These are phyloP conservation scores for Argyrosomus japonicus DNA, from an alignment of 2,113 vertebrate species.

Conservation along the genomic window DNA sequence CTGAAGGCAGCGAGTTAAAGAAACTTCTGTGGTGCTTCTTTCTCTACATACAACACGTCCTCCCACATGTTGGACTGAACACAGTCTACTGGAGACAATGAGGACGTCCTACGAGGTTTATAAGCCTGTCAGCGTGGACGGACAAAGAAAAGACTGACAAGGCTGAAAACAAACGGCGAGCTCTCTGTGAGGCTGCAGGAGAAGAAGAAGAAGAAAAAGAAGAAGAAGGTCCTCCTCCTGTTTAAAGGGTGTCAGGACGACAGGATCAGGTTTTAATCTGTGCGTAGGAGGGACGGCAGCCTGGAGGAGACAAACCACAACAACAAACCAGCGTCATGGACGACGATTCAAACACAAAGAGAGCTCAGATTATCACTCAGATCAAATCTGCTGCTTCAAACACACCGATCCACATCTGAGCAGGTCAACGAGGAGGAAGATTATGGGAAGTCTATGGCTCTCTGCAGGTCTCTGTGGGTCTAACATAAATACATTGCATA, in stretches of 20 bases:
- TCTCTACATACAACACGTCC: slow-evolving; percentile 20
- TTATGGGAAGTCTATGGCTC: too few relatives aligned
- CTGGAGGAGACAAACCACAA: not conserved
- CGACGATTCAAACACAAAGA: too few relatives aligned
- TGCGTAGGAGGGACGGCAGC: slow-evolving; percentile 10
- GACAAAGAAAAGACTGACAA: slow-evolving; percentile 34
- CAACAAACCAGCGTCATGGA: too few relatives aligned
- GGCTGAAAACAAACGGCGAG: slow-evolving; percentile 2
- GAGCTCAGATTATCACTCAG: too few relatives aligned
- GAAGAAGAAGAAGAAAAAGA: not conserved
- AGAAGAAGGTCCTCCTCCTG: slow-evolving; percentile 42
- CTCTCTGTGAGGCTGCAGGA: slow-evolving; percentile 1
- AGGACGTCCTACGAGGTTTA: slow-evolving; percentile 25
- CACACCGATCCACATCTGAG: too few relatives aligned
- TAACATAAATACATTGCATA: too few relatives aligned
- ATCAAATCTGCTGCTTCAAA: too few relatives aligned
- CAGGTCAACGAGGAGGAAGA: too few relatives aligned
- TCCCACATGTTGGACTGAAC: slow-evolving; percentile 34
- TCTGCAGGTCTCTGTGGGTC: too few relatives aligned
- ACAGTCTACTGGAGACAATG: slow-evolving; percentile 40
- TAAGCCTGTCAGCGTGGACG: slow-evolving; percentile 35
- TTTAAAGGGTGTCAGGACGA: not conserved
- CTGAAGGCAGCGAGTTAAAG: not conserved
- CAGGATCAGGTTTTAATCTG: slow-evolving; percentile 21
- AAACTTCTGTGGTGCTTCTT: slow-evolving; percentile 23